These are phyloP conservation scores for Theodoxus fluviatilis DNA, from an alignment of 2,888 invertebrate genomes.

Conservation along the genomic window DNA sequence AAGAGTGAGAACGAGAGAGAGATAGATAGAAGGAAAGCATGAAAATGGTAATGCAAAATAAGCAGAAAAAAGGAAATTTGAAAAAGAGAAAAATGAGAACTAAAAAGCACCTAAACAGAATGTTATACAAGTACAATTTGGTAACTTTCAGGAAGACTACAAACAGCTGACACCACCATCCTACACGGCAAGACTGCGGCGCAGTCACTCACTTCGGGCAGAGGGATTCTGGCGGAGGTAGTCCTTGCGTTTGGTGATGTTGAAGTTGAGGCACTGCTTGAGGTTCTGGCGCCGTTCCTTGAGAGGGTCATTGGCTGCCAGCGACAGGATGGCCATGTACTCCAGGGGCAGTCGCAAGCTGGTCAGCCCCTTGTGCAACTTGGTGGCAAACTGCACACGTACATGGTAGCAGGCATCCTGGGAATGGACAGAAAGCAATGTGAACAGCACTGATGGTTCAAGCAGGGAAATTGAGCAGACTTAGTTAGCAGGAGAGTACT, in stretches of 20 bases:
- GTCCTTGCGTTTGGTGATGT: constrained; percentile 87
- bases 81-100: constrained; percentile 14
- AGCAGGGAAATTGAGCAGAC: no score
- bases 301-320: constrained; percentile 88
- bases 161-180: no score
- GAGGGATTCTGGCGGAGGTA: constrained; percentile 76
- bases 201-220: constrained; percentile 62
- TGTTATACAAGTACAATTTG: no score
- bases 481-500: no score
- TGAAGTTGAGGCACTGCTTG: constrained; percentile 83
- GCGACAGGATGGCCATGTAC: constrained; percentile 94
- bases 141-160: no score
- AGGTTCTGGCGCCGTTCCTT: constrained; percentile 73
- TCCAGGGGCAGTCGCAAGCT: constrained; percentile 79
- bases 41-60: no score
- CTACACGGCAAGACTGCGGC: no score
- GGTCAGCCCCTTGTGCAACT: constrained; percentile 87
- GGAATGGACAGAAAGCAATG: constrained; percentile 28
- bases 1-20: no score
- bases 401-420: constrained; percentile 71
- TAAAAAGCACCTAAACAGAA: not conserved
- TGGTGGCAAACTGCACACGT: constrained; percentile 84
- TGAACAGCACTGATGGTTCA: no score
- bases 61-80: not conserved
- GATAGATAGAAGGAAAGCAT: no score